A percentile compares a stretch with the other conserved stretches of the same genome.
Evolutionary conservation across 2,888 invertebrate genomes (phyloP).

Genomic region (Disparrhopalites patrizii): DNA sequence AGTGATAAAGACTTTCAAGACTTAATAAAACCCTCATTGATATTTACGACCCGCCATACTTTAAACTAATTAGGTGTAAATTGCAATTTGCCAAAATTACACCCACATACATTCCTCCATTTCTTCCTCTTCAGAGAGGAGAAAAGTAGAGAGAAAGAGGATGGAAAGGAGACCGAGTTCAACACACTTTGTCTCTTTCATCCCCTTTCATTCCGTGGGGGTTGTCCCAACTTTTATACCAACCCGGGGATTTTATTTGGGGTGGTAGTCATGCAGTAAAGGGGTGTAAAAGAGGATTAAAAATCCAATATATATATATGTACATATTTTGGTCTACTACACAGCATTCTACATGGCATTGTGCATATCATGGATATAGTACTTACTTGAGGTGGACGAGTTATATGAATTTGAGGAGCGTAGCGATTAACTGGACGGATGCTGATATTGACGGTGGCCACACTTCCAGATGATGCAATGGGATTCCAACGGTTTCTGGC

Average conservation of each 20-base stretch:
- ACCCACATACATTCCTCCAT: too few species aligned
- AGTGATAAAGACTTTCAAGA: conserved; percentile 22
- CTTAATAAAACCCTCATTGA: conserved; percentile 9
- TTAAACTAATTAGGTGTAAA: not conserved
- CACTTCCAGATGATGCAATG: conserved; percentile 59
- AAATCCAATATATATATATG: not conserved
- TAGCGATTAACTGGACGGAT: conserved; percentile 80
- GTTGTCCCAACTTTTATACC: too few species aligned
- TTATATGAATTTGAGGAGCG: conserved; percentile 77
- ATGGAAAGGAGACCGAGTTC: too few species aligned
- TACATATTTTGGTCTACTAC: too few species aligned
- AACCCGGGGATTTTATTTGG: too few species aligned
- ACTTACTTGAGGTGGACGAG: conserved; percentile 69
- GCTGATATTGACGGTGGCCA: conserved; percentile 67
- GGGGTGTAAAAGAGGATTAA: too few species aligned
- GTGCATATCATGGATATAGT: too few species aligned
- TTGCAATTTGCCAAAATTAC: not conserved
- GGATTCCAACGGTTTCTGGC: conserved; percentile 47
- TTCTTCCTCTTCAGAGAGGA: too few species aligned
- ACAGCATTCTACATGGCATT: too few species aligned
- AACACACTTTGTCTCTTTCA: not conserved
- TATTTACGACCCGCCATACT: conserved; percentile 7
- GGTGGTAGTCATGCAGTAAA: too few species aligned
- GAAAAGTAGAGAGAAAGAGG: not conserved
- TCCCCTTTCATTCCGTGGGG: too few species aligned